These are phyloP conservation scores for Phataginus tricuspis DNA, from an alignment of 2,797 vertebrate genomes.

Conservation along the genomic window DNA sequence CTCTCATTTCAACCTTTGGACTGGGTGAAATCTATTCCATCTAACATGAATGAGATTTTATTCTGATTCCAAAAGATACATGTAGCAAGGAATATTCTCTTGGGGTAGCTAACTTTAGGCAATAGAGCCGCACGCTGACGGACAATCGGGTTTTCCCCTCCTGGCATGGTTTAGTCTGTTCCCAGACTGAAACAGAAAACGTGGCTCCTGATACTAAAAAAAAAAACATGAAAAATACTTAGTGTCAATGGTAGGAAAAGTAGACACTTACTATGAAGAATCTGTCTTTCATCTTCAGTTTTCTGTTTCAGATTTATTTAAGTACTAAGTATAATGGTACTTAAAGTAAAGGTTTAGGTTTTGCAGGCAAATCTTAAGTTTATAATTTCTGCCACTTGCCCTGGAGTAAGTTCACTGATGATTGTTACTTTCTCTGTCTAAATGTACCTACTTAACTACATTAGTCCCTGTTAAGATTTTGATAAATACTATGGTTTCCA, in stretches of 20 bases:
- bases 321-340: constrained; percentile 21
- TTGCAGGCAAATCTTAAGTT: constrained; percentile 23
- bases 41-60: not conserved
- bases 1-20: not conserved
- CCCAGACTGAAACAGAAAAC: not conserved
- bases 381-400: constrained; percentile 27
- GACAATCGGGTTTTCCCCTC: not conserved
- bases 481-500: constrained; percentile 18
- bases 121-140: not conserved
- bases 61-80: not conserved
- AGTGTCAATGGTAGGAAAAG: not conserved
- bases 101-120: not conserved
- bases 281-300: constrained; percentile 26
- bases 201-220: not conserved
- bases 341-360: constrained; percentile 37
- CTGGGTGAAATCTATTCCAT: not conserved
- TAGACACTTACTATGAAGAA: not conserved
- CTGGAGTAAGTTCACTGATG: not conserved
- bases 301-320: constrained; percentile 21
- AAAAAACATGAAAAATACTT: not conserved
- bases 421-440: constrained; percentile 24
- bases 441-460: not conserved
- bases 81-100: not conserved
- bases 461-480: constrained; percentile 24
- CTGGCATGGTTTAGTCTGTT: constrained; percentile 29